phyloP scores from a whole-genome alignment of 1,140 invertebrate genomes.

The Myzus persicae region DNA sequence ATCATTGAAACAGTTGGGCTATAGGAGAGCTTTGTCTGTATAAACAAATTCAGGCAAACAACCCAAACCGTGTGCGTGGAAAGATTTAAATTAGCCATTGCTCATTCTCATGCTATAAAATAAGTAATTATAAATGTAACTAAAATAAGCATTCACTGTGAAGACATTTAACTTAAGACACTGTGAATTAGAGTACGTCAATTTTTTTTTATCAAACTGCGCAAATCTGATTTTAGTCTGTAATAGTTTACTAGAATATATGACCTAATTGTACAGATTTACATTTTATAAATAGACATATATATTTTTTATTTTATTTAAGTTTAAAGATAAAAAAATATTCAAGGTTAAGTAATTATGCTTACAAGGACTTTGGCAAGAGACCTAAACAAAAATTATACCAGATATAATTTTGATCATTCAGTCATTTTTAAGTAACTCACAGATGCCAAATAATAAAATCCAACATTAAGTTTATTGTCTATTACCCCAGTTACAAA shows the following conservation, averaged over 20 bases:
- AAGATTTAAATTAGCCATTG: neutral
- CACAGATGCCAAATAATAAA: slow-evolving; percentile 40
- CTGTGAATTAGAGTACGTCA: neutral
- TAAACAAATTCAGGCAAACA: neutral
- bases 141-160: neutral
- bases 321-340: slow-evolving; percentile 21
- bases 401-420: neutral
- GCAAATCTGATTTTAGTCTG: slow-evolving; percentile 17
- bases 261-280: slow-evolving; percentile 31
- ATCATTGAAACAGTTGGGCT: neutral
- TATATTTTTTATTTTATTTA: neutral
- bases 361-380: slow-evolving; percentile 11
- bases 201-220: neutral
- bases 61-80: neutral
- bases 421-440: neutral
- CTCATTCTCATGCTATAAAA: neutral
- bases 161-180: neutral
- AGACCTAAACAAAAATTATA: neutral
- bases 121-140: neutral
- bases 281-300: neutral
- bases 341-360: slow-evolving; percentile 45
- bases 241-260: slow-evolving; percentile 5
- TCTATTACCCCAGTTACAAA: neutral
- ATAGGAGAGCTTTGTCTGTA: neutral
- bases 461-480: slow-evolving; percentile 24